Evolutionary conservation across 2,797 vertebrate species (phyloP), one percentile per base, ranked within the genome.

Genomic region (Chiroxiphia lanceolata): DNA sequence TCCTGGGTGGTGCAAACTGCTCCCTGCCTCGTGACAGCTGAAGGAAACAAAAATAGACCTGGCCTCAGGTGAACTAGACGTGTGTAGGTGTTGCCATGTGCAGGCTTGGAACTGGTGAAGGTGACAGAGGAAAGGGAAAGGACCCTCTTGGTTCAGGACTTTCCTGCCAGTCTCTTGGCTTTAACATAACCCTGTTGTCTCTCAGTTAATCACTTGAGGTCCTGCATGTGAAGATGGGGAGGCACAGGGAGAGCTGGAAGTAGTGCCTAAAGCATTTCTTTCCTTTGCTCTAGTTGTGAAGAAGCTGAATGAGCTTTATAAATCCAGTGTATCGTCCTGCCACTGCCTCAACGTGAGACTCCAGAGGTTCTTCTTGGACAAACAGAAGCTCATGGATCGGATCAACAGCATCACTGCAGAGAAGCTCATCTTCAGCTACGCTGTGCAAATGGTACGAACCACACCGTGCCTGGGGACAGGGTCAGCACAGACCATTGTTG

Each of bases 371-470:
- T 98, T 99, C 91, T 89, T 98, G 82, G 98, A 99, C 97, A 99
- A 99, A 92, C 99, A 99, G 98, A 99, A 98, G 83, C 98, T 99
- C 50, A 99, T 99, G 98, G 99, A 99, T 94, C 98, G 98, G 45
- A 98, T 99, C 95, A 99, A 98, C 95, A 99, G 98, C 89, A 98
- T 99, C 94, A 98, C 98, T 0, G 99, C 99, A 0, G 99, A 99
- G 96, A 99, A 98, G 96, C 98, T 99, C 84, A 99, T 99, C 97
- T 99, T 99, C 97, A 99, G 97, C 96, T 98, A 99, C 2, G 98
- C 99, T 0, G 98, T 99, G 89, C 98, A 99, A 72, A 99, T 99
- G 99, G 99, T 99, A 98, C 94, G 57, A 22, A 29, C 44, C 23
- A 2, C 6, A 5, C 3, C 0, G 17, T 33, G 21, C 54, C 21